phyloP scores from a whole-genome alignment of 1,140 invertebrate genomes.

The Drosophila rhopaloa region DNA sequence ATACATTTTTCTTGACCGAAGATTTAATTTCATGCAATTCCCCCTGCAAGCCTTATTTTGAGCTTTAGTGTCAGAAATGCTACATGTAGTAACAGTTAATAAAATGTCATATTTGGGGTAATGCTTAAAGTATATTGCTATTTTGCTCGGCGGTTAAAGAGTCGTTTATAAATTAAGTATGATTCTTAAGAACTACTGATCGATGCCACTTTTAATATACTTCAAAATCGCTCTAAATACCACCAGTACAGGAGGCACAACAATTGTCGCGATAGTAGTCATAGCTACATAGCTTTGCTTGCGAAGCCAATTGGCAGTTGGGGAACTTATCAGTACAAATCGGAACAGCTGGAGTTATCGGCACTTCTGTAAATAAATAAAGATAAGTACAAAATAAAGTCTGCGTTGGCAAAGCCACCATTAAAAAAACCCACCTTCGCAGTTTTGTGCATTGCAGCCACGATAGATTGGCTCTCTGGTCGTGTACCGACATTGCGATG shows the following conservation, averaged over 20 bases:
- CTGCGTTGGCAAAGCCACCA: no score
- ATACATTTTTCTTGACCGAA: conserved; percentile 13
- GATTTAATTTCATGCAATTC: conserved; percentile 26
- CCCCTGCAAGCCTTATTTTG: conserved; percentile 41
- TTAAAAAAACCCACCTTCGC: conserved; percentile 74
- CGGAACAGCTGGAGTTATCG: conserved; percentile 64
- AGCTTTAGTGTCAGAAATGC: conserved; percentile 43
- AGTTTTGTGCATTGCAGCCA: conserved; percentile 88
- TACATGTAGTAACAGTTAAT: conserved; percentile 6
- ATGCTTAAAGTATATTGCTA: neutral
- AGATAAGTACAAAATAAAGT: neutral
- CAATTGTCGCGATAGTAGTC: conserved; percentile 92
- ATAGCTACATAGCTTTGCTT: conserved; percentile 92
- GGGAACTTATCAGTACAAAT: conserved; percentile 89
- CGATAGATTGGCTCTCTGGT: conserved; percentile 86
- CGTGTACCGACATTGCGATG: conserved; percentile 86
- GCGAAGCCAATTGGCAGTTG: conserved; percentile 91
- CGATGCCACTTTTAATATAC: neutral
- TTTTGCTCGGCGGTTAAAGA: neutral
- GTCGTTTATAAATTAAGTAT: conserved; percentile 32
- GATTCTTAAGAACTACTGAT: conserved; percentile 9
- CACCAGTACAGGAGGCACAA: conserved; percentile 85
- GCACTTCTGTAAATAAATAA: conserved; percentile 29
- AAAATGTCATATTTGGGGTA: conserved; percentile 11
- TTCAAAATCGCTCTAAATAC: conserved; percentile 13